These are phyloP conservation scores for Glaucopsyche alexis DNA, from an alignment of 2,888 invertebrate genomes.

Conservation along the genomic window DNA sequence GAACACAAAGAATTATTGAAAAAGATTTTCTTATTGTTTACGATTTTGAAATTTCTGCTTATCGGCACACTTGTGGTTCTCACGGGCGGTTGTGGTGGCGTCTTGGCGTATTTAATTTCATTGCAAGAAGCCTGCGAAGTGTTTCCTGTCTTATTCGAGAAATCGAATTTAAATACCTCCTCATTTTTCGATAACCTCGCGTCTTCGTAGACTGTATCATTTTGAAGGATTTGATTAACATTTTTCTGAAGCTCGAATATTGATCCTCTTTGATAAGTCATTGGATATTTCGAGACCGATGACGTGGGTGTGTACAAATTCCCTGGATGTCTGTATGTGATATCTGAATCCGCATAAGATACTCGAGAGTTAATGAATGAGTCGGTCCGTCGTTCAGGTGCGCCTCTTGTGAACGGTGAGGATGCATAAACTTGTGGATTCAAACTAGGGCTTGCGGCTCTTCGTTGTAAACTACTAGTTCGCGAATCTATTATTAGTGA, in stretches of 20 bases:
- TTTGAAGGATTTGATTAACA: constrained; percentile 49
- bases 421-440: constrained; percentile 50
- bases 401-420: constrained; percentile 56
- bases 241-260: constrained; percentile 44
- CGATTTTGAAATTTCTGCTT: constrained; percentile 36
- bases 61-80: constrained; percentile 62
- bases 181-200: background rate
- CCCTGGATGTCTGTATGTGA: constrained; percentile 59
- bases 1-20: constrained; percentile 57
- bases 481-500: constrained; percentile 50
- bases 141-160: constrained; percentile 11
- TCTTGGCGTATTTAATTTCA: constrained; percentile 37
- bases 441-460: constrained; percentile 49
- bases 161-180: constrained; percentile 9
- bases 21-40: constrained; percentile 47
- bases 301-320: constrained; percentile 47
- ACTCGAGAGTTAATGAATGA: constrained; percentile 52
- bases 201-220: constrained; percentile 38
- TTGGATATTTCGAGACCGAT: constrained; percentile 43
- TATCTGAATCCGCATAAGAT: constrained; percentile 48
- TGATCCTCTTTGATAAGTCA: constrained; percentile 48
- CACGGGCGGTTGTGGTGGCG: constrained; percentile 61
- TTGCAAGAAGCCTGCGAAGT: constrained; percentile 35
- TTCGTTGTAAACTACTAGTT: constrained; percentile 60
- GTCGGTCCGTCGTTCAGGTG: constrained; percentile 64